A percentile compares a stretch with the other conserved stretches of the same genome.
Conservation (phyloP, 2,888 invertebrate genomes). For the Phrixothrix hirtus region DNA sequence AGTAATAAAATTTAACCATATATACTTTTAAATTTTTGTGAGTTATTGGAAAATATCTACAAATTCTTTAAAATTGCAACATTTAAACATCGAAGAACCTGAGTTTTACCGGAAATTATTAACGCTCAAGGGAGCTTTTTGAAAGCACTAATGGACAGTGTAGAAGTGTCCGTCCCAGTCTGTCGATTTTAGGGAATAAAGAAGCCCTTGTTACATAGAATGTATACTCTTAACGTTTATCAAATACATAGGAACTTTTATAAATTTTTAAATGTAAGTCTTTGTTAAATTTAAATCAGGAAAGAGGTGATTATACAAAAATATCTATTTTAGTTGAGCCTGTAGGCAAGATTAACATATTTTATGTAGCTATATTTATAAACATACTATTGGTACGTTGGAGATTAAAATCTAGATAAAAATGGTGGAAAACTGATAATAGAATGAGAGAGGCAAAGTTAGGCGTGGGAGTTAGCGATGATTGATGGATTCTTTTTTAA, state of each 20-base stretch:
- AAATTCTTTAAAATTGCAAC: too few relatives aligned
- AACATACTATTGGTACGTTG: constrained; percentile 7
- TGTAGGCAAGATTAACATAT: too few relatives aligned
- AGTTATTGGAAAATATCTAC: too few relatives aligned
- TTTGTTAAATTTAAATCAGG: too few relatives aligned
- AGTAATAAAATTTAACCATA: too few relatives aligned
- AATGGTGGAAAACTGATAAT: constrained; percentile 24
- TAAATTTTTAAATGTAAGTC: too few relatives aligned
- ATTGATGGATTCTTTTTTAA: constrained; percentile 22
- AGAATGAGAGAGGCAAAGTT: constrained; percentile 16
- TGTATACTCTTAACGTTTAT: constrained; percentile 3
- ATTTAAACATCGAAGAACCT: too few relatives aligned
- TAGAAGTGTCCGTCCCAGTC: constrained; percentile 9
- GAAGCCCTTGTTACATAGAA: constrained; percentile 4
- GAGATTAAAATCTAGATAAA: constrained; percentile 24
- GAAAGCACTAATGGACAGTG: constrained; percentile 11
- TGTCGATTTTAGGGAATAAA: constrained; percentile 8
- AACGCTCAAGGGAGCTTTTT: constrained; percentile 12
- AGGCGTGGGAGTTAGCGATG: constrained; percentile 17
- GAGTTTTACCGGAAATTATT: constrained; percentile 9
- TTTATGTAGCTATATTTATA: too few relatives aligned
- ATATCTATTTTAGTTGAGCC: too few relatives aligned
- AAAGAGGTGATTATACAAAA: too few relatives aligned
- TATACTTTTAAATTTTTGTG: too few relatives aligned
- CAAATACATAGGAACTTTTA: constrained; percentile 7